Conservation (phyloP, 1,140 invertebrate species). For the honey bee (Apis mellifera) region Amel_HAv3.1 CM009932.2:6715501-6716000, state of each 20-base stretch:
- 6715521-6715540: background rate
- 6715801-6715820: background rate
- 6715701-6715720: constrained; percentile 14
- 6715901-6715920: too few relatives aligned
- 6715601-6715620: background rate
- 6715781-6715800: background rate
- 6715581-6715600: constrained; percentile 11
- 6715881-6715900: too few relatives aligned
- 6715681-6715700: constrained; percentile 26
- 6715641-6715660: background rate
- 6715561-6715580: constrained; percentile 17
- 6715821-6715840: background rate
- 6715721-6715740: background rate
- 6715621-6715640: background rate
- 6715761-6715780: background rate
- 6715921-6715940: too few relatives aligned
- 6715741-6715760: background rate
- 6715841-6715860: background rate
- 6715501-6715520: background rate
- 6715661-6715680: constrained; percentile 19
- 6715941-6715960: too few relatives aligned
- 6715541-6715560: constrained; percentile 30
- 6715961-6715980: too few relatives aligned
- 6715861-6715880: background rate
- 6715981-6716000: too few relatives aligned